phyloP scores from a whole-genome alignment of 2,888 invertebrate genomes.

The Peribatodes rhomboidaria region DNA sequence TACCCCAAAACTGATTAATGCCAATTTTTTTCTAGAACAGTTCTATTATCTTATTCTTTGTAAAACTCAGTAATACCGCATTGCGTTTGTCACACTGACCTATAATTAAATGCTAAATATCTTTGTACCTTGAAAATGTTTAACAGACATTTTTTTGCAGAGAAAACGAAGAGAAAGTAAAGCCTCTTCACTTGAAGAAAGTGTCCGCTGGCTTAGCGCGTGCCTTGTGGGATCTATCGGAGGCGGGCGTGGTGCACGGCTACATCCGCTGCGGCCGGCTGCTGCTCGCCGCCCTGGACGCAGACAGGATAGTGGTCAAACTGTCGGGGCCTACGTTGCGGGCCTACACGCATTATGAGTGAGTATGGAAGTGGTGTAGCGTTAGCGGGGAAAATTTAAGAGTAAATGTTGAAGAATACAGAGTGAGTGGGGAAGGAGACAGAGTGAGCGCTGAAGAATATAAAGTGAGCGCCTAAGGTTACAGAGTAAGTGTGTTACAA shows the following conservation, averaged over 20 bases:
- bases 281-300: conserved; percentile 91
- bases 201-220: conserved; percentile 93
- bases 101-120: too few relatives aligned
- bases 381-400: conserved; percentile 55
- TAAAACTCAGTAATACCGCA: too few relatives aligned
- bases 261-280: conserved; percentile 94
- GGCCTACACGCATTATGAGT: conserved; percentile 89
- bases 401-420: conserved; percentile 84
- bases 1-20: too few relatives aligned
- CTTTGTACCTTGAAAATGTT: background rate
- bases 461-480: background rate
- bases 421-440: too few relatives aligned
- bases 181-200: conserved; percentile 92
- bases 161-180: conserved; percentile 79
- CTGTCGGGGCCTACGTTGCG: conserved; percentile 93
- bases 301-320: conserved; percentile 90
- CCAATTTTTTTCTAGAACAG: too few relatives aligned
- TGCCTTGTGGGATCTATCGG: conserved; percentile 95
- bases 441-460: background rate
- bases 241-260: conserved; percentile 94
- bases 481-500: too few relatives aligned
- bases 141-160: conserved; percentile 54
- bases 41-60: too few relatives aligned
- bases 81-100: too few relatives aligned
- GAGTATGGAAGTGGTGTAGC: conserved; percentile 66